phyloP scores from a whole-genome alignment of 1,140 invertebrate genomes.

The Rhyacophila brunnea region DNA sequence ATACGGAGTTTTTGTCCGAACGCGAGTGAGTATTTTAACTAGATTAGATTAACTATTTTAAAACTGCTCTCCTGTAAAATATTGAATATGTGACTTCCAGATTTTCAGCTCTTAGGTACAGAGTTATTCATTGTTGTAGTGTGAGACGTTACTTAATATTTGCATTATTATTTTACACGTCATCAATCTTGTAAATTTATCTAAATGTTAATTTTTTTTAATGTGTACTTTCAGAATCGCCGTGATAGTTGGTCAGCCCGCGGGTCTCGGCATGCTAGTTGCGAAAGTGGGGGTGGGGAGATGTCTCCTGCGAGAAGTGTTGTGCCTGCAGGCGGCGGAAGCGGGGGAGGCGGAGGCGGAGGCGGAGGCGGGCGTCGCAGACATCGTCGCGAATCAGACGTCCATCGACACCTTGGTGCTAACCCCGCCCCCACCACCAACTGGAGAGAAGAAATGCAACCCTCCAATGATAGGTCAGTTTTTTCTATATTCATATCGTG shows the following conservation, averaged over 20 bases:
- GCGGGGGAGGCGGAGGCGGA: neutral
- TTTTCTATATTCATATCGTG: too few species aligned
- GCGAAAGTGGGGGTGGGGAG: conserved; percentile 25
- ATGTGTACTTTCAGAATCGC: conserved; percentile 31
- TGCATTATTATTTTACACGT: too few species aligned
- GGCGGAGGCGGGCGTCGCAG: neutral
- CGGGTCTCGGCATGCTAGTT: conserved; percentile 30
- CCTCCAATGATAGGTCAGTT: conserved; percentile 14
- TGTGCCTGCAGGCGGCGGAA: conserved; percentile 1
- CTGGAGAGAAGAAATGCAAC: conserved; percentile 35
- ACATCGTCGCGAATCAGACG: conserved; percentile 15
- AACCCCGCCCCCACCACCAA: conserved; percentile 24
- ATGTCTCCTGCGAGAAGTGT: conserved; percentile 9
- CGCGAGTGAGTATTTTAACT: too few species aligned
- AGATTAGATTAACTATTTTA: too few species aligned
- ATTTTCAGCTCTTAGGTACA: too few species aligned
- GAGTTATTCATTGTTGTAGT: too few species aligned
- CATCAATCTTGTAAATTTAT: too few species aligned
- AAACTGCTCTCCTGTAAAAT: too few species aligned
- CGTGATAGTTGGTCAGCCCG: conserved; percentile 30
- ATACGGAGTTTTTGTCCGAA: too few species aligned
- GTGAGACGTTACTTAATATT: too few species aligned
- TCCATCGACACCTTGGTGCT: conserved; percentile 11
- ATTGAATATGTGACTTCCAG: too few species aligned
- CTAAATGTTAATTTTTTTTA: too few species aligned